Conservation (phyloP, 2,797 vertebrate species). For the Ctenopoma multispine region DNA sequence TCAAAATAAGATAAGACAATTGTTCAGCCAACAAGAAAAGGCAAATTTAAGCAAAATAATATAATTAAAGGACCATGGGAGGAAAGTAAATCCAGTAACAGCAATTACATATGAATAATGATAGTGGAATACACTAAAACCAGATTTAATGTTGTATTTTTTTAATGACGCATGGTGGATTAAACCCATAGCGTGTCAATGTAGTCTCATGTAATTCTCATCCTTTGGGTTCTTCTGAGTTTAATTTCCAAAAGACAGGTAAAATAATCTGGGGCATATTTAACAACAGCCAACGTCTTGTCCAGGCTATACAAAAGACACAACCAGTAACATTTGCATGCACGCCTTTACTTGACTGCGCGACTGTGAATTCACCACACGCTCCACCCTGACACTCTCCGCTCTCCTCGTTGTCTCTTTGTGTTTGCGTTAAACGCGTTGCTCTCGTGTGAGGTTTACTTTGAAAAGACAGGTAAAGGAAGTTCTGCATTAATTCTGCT, state of each 20-base stretch:
- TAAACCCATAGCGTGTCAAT: background rate
- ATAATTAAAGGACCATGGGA: fast-evolving
- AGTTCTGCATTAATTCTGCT: fast-evolving
- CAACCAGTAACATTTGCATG: no score
- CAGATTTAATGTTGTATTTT: background rate
- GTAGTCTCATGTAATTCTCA: background rate
- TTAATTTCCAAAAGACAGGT: background rate
- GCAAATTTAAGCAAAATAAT: background rate
- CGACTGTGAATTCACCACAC: background rate
- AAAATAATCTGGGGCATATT: background rate
- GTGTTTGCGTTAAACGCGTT: background rate
- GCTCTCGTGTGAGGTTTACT: slow-evolving; percentile 22
- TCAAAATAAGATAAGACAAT: slow-evolving; percentile 27
- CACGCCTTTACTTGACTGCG: no score
- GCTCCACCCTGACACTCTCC: background rate
- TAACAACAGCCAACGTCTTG: background rate
- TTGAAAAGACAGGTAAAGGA: slow-evolving; percentile 43
- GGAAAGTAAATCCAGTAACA: no score
- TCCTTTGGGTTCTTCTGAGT: no score
- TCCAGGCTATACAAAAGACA: no score
- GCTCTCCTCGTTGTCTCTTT: slow-evolving; percentile 1
- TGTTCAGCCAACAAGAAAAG: fast-evolving
- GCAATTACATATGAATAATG: no score
- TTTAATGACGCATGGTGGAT: background rate
- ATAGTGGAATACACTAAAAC: background rate